A percentile compares a stretch with the other conserved stretches of the same genome.
These are phyloP conservation scores for Plutella xylostella DNA, from an alignment of 2,888 invertebrate species.

Conservation along the genomic window DNA sequence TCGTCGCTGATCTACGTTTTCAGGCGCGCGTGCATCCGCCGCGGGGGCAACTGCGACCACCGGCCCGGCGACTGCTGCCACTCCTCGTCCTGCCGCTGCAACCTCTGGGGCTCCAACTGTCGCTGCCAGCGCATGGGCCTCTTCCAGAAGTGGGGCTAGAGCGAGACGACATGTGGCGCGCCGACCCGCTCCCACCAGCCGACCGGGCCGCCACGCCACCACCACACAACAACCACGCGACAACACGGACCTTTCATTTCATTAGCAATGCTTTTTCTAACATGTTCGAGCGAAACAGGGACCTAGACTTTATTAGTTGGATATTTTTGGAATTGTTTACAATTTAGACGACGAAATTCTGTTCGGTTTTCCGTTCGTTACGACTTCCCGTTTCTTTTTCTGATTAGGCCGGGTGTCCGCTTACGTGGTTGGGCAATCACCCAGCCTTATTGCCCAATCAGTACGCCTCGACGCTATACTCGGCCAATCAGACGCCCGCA, in stretches of 20 bases:
- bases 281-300: constrained; percentile 57
- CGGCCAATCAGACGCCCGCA: constrained; percentile 44
- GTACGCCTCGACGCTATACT: constrained; percentile 56
- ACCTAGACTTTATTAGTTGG: constrained; percentile 29
- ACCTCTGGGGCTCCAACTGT: constrained; percentile 91
- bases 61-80: constrained; percentile 88
- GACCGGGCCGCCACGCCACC: constrained; percentile 58
- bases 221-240: constrained; percentile 44
- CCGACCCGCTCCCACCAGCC: constrained; percentile 49
- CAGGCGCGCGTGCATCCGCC: constrained; percentile 85
- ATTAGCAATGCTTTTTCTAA: constrained; percentile 25
- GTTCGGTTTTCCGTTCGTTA: constrained; percentile 19
- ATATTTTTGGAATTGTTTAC: not conserved
- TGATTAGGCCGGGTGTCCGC: constrained; percentile 63
- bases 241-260: constrained; percentile 50
- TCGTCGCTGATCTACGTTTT: constrained; percentile 88
- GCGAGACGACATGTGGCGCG: constrained; percentile 33
- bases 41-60: constrained; percentile 87
- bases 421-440: constrained; percentile 76
- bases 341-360: not conserved
- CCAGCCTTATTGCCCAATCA: constrained; percentile 82
- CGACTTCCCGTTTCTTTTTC: constrained; percentile 35
- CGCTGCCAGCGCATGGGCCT: constrained; percentile 89
- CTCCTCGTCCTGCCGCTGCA: constrained; percentile 88
- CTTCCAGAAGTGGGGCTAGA: constrained; percentile 88